Evolutionary conservation across 2,797 vertebrate species (phyloP), one percentile per base, ranked within the genome.

Genomic region (Eutrigla gurnardus): DNA sequence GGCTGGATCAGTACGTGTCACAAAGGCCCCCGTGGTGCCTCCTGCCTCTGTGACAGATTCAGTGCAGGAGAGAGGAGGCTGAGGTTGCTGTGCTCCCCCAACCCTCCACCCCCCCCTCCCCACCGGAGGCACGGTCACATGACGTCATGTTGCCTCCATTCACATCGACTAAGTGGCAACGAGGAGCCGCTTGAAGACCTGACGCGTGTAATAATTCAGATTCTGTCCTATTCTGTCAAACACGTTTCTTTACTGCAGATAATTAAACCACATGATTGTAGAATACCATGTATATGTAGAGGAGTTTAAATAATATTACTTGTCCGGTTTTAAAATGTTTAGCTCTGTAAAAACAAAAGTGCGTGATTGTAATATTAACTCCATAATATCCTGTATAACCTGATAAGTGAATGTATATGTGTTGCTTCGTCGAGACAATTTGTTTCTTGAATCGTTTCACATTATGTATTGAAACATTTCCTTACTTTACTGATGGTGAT

Each of bases 51-150:
- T 82, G 83, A 86, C 83, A 83, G 83, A 89, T 87, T 86, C 73
- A 84, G 81, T 89, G 90, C 82, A 83, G 86, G 75, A 67, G 88
- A 67, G 88, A 88, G 77, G 83, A 89, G 69, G 83, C 86, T 90
- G 88, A 84, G 83, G 85, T 77, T 83, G 78, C 46, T 7, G 62
- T 50, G 73, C 88, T 89, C 85, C 93, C 92, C 93, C 93, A 86
- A 90, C 92, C 93, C 86, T 75, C 25, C 25, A 25, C 88, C 88
- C 85, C 93, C 93, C 93, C 93, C 85, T 90, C 92, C 93, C 86
- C 73, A 78, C 74, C 83, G 84, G 78, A 81, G 70, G 72, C 72
- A 71, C 58, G 79, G 91, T 93, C 92, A 89, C 90, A 85, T 94
- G 95, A 95, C 86, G 60, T 78, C 82, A 83, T 32, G 55, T 70